Conservation (phyloP, 2,797 vertebrate species). For the Hemitrygon akajei region DNA sequence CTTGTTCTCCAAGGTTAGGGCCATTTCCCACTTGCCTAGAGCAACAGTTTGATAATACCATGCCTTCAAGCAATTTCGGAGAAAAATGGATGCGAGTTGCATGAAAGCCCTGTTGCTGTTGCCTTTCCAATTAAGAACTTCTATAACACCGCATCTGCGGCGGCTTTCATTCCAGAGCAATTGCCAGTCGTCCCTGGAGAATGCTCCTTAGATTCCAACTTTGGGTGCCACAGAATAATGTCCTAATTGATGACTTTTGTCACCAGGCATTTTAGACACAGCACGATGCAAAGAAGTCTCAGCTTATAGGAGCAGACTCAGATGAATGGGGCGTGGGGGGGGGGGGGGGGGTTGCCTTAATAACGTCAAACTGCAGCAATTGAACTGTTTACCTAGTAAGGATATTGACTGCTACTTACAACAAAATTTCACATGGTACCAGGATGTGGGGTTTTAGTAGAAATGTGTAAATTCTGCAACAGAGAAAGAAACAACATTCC, state of each 20-base stretch:
- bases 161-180: background rate
- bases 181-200: background rate
- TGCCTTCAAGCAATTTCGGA: background rate
- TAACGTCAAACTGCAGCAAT: background rate
- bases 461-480: background rate
- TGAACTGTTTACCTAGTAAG: background rate
- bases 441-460: background rate
- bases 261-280: background rate
- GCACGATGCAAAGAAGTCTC: background rate
- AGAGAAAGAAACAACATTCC: background rate
- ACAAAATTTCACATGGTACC: background rate
- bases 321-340: background rate
- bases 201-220: background rate
- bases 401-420: background rate
- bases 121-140: background rate
- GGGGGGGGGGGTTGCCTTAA: background rate
- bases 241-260: background rate
- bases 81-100: background rate
- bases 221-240: background rate
- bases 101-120: background rate
- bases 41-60: too few relatives aligned
- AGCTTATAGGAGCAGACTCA: background rate
- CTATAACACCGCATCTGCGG: background rate
- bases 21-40: background rate
- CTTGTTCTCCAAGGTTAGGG: background rate